Conservation (phyloP, 2,113 vertebrate species). For the Entelurus aequoreus region DNA sequence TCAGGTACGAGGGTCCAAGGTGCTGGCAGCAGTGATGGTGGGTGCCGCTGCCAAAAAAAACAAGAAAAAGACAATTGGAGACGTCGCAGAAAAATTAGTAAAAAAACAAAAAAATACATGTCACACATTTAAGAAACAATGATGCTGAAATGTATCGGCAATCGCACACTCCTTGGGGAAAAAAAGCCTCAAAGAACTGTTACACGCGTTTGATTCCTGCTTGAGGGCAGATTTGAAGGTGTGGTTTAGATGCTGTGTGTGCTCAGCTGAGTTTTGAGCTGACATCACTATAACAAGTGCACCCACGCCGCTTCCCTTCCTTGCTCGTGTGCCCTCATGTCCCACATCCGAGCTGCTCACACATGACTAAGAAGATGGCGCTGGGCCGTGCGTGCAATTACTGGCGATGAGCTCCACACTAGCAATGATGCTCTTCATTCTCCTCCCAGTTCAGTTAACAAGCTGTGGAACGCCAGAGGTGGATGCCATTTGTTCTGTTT, state of each 20-base stretch:
- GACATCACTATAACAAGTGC: constrained; percentile 30
- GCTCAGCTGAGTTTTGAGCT: constrained; percentile 6
- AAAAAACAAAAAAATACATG: background rate
- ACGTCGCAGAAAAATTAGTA: constrained; percentile 3
- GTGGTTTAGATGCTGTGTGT: background rate
- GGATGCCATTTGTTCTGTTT: constrained; percentile 44
- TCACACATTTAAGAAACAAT: constrained; percentile 18
- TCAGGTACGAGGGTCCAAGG: constrained; percentile 95
- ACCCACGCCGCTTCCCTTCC: background rate
- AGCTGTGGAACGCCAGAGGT: constrained; percentile 44
- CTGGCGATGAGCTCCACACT: background rate
- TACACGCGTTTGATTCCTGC: constrained; percentile 17
- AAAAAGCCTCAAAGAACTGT: constrained; percentile 44
- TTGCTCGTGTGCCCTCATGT: constrained; percentile 27
- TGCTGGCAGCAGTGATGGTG: constrained; percentile 86
- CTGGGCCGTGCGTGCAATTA: background rate
- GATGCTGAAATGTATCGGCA: constrained; percentile 59
- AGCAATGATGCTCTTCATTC: constrained; percentile 15
- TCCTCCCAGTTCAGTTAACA: constrained; percentile 35
- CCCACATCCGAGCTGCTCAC: constrained; percentile 27
- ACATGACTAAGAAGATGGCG: constrained; percentile 21
- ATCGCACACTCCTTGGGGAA: constrained; percentile 59
- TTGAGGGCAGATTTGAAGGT: constrained; percentile 26
- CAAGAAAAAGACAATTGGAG: constrained; percentile 42
- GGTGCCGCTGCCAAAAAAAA: constrained; percentile 75